Conservation (phyloP, 2,797 vertebrate species). For the Eleutherodactylus coqui region DNA sequence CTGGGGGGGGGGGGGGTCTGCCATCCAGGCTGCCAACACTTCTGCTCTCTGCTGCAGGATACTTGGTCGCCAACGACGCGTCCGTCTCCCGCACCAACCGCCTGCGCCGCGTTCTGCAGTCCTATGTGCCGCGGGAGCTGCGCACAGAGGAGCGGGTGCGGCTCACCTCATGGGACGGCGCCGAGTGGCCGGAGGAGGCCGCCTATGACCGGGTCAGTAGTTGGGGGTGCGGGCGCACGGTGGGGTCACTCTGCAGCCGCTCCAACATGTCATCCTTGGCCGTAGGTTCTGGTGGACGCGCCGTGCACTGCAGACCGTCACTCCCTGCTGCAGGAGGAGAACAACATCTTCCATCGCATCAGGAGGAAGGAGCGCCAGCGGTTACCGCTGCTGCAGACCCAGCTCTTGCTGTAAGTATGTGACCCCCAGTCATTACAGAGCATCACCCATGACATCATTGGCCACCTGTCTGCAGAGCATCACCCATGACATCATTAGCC, state of each 20-base stretch:
- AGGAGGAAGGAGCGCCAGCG: conserved; percentile 86
- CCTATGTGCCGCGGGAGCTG: conserved; percentile 80
- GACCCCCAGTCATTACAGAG: neutral
- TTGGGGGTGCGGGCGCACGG: neutral
- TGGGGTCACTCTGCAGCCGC: neutral
- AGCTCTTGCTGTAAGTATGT: conserved; percentile 88
- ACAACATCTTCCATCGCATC: conserved; percentile 87
- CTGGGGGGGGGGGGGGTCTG: accelerated
- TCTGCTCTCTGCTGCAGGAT: conserved; percentile 71
- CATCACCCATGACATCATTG: too few relatives aligned
- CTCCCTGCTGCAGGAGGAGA: conserved; percentile 85
- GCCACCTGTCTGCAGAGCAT: neutral
- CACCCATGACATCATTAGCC: too few relatives aligned
- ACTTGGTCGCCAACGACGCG: conserved; percentile 84
- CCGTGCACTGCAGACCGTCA: conserved; percentile 94
- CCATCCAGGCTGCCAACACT: too few relatives aligned
- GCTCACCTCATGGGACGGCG: conserved; percentile 84
- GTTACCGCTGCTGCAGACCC: conserved; percentile 86
- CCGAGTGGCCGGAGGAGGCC: conserved; percentile 80
- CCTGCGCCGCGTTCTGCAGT: conserved; percentile 79
- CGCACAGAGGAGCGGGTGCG: conserved; percentile 73
- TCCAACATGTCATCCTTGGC: neutral
- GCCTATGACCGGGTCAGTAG: conserved; percentile 86
- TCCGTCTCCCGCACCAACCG: conserved; percentile 83
- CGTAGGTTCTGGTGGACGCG: conserved; percentile 93